Base-by-base conservation (phyloP, 1,140 invertebrate genomes). In the Cherax quadricarinatus region DNA sequence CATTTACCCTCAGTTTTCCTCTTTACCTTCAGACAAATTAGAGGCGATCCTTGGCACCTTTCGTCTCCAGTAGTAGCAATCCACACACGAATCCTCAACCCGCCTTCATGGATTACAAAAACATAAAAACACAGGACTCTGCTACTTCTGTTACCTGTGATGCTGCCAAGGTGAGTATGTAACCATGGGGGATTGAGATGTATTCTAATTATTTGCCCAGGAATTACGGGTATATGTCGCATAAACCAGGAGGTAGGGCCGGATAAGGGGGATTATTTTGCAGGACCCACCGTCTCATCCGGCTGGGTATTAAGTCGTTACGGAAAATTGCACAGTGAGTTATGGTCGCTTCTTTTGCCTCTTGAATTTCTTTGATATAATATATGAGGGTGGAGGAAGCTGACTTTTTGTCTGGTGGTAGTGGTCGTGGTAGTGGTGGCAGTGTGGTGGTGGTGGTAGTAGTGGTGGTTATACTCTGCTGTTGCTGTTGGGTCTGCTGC, bases 261-360 rank as follows among this genome's bases (percentile, higher is more conserved):
- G 62, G 85, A 62, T 73, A 53, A 53, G 85, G 51, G 51, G 66
- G 51, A 48, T 14, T 60, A 24, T 75, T 57, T 51, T 75, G 85
- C 41, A 51, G 48, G 49, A 24, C 16, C 30, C 57, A 48, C 48
- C 53, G 41, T 4, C 60, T 24, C 86, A 53, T 80, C 51, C 86
- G 49, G 14, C 86, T 79, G 70, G 6, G 81, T 84, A 90, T 90
- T 90, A 90, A 90, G 88, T 90, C 66, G 80, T 89, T 89, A 82
- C 82, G 41, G 80, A 57, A 84, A 84, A 90, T 90, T 90, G 88
- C 82, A 73, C 53, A 84, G 62, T 86, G 73, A 86, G 51, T 86
- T 86, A 86, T 86, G 53, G 48, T 49, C 70, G 18, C 85, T 24
- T 78, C 41, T 18, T 86, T 49, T 75, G 18, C 53, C n/a, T 14